phyloP scores from a whole-genome alignment of 2,797 vertebrate genomes.

The Rhinella marina region DNA sequence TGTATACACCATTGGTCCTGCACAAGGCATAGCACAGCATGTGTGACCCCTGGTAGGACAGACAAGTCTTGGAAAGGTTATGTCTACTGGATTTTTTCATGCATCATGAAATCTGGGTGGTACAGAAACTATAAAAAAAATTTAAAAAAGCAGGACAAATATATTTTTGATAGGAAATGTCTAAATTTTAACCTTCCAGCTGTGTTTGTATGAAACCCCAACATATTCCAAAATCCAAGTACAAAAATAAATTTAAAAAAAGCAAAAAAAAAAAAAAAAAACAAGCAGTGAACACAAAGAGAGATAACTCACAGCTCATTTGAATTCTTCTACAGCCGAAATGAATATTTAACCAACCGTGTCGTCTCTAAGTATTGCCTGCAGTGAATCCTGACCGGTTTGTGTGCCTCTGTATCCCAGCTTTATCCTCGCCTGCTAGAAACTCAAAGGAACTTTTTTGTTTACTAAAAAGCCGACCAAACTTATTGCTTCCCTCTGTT shows the following conservation, averaged over 20 bases:
- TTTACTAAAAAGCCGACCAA: conserved; percentile 33
- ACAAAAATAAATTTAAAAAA: neutral
- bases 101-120: neutral
- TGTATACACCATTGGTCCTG: neutral
- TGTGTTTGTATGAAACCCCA: neutral
- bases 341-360: conserved; percentile 49
- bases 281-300: conserved; percentile 33
- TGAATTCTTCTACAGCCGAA: conserved; percentile 45
- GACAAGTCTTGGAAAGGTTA: neutral
- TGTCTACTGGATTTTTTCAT: neutral
- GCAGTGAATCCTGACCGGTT: conserved; percentile 50
- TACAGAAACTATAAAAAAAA: neutral
- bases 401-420: neutral
- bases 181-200: neutral
- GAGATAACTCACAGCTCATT: conserved; percentile 44
- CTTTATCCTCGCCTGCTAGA: neutral
- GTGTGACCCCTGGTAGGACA: neutral
- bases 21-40: neutral
- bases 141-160: neutral
- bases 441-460: conserved; percentile 14
- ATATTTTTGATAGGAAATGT: neutral
- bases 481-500: conserved; percentile 28
- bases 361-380: conserved; percentile 36
- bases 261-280: neutral
- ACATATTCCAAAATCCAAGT: neutral